Percentiles rank a stretch among this genome's conserved stretches.
These are phyloP conservation scores for Dryobota labecula DNA, from an alignment of 2,888 invertebrate species.

Conservation along the genomic window DNA sequence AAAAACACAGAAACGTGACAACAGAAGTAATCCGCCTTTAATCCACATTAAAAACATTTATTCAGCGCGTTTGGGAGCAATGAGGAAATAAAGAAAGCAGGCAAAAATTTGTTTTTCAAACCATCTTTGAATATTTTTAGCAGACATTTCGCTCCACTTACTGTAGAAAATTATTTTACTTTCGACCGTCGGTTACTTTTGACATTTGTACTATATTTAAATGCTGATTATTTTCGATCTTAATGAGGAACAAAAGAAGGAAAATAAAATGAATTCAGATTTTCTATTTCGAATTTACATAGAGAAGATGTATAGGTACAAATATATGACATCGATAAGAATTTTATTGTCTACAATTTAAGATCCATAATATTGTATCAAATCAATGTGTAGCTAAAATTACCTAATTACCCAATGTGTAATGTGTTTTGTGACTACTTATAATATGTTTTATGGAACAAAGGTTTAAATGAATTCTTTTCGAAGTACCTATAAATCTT, in stretches of 20 bases:
- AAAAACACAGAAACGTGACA: not conserved
- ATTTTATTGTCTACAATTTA: no score
- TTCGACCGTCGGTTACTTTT: conserved; percentile 44
- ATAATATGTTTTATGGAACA: no score
- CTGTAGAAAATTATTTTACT: conserved; percentile 59
- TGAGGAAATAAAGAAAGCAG: conserved; percentile 42
- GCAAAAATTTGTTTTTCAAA: conserved; percentile 68
- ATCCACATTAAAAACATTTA: conserved; percentile 45
- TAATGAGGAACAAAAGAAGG: not conserved
- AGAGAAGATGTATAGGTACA: not conserved
- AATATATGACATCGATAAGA: no score
- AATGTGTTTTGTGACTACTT: no score
- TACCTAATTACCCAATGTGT: no score
- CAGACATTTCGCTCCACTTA: conserved; percentile 56
- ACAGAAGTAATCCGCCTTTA: conserved; percentile 2
- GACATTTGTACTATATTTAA: conserved; percentile 25
- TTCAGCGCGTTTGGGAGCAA: conserved; percentile 39
- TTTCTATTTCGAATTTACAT: not conserved
- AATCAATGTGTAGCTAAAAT: no score
- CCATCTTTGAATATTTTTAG: conserved; percentile 66
- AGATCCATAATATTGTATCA: no score
- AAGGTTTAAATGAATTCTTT: not conserved
- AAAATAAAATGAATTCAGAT: not conserved
- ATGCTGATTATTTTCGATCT: not conserved
- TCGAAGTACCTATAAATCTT: not conserved